Conservation (phyloP, 23 tunicate species). For the Styela clava region DNA sequence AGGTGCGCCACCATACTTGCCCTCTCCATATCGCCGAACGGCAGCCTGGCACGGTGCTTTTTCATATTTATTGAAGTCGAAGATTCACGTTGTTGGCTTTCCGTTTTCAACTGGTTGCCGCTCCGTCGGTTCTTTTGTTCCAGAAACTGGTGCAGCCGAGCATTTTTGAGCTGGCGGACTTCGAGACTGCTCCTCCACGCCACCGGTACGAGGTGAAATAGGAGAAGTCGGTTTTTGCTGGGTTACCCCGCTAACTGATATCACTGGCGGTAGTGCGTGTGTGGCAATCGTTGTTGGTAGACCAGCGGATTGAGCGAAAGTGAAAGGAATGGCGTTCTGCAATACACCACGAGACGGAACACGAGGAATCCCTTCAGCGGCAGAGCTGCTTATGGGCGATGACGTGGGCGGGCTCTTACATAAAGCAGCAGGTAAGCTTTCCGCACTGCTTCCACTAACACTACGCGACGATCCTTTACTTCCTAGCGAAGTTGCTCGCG, state of each 20-base stretch:
- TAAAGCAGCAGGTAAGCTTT: neutral
- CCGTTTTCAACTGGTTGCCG: neutral
- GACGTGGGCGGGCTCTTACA: slow-evolving; percentile 17
- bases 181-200: neutral
- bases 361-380: neutral
- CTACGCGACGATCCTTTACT: slow-evolving; percentile 7
- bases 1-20: too few relatives aligned
- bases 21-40: too few relatives aligned
- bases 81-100: neutral
- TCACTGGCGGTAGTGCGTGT: neutral
- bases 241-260: neutral
- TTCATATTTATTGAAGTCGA: too few relatives aligned
- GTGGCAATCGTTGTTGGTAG: neutral
- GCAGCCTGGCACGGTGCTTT: too few relatives aligned
- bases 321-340: neutral
- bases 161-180: neutral
- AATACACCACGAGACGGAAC: neutral
- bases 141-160: neutral
- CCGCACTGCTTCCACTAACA: slow-evolving; percentile 19
- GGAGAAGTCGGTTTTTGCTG: neutral
- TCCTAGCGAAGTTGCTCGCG: slow-evolving; percentile 9
- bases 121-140: neutral
- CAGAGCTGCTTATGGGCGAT: neutral
- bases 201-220: neutral
- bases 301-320: neutral